A percentile compares a stretch with the other conserved stretches of the same genome.
Conservation (phyloP, 2,888 invertebrate genomes). For the Chydorus sphaericus region DNA sequence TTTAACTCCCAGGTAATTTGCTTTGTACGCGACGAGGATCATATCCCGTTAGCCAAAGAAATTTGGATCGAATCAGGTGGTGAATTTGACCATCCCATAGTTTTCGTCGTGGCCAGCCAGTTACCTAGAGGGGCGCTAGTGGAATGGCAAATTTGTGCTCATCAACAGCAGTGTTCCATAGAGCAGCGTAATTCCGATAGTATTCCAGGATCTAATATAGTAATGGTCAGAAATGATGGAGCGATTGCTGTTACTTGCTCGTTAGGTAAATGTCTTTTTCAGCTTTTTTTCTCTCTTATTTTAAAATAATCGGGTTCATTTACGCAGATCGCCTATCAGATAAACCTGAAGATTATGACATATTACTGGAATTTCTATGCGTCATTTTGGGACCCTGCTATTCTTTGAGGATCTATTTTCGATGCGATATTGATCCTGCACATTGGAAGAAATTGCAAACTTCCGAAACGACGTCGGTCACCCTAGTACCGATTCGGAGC, state of each 20-base stretch:
- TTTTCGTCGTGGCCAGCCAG: slow-evolving; percentile 53
- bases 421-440: no score
- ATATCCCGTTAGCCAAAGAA: not conserved
- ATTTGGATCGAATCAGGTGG: not conserved
- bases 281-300: not conserved
- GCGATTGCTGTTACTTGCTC: not conserved
- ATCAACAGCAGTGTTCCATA: slow-evolving; percentile 36
- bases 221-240: no score
- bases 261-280: not conserved
- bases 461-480: no score
- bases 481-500: no score
- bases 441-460: no score
- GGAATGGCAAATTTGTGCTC: slow-evolving; percentile 90
- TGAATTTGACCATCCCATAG: slow-evolving; percentile 18
- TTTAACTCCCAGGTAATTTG: not conserved
- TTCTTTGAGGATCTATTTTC: no score
- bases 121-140: slow-evolving; percentile 66
- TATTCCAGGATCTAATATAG: no score
- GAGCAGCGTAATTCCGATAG: no score
- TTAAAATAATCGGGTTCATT: not conserved
- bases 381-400: no score
- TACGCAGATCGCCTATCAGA: no score
- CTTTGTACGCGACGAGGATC: not conserved
- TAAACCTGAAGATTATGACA: no score
- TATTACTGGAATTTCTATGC: no score